These are phyloP conservation scores for Pagrus major DNA, from an alignment of 2,113 vertebrate genomes.

Conservation along the genomic window DNA sequence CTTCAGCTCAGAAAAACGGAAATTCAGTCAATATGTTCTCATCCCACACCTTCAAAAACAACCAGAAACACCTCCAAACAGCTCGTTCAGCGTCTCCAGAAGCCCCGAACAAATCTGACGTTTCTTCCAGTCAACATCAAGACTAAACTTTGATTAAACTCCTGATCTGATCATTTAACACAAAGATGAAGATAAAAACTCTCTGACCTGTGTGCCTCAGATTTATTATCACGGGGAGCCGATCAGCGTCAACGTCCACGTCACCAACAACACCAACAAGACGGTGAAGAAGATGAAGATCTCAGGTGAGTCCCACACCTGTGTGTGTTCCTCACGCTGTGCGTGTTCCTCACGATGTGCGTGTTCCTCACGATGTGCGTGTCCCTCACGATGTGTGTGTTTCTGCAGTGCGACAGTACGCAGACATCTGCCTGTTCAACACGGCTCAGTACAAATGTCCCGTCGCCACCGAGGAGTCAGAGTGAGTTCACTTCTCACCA, in stretches of 20 bases:
- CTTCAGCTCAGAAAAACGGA: too few species aligned
- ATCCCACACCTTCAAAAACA: too few species aligned
- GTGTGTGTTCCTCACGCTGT: neutral
- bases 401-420: constrained; percentile 92
- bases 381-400: neutral
- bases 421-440: constrained; percentile 98
- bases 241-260: constrained; percentile 96
- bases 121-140: too few species aligned
- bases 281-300: constrained; percentile 98
- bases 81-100: too few species aligned
- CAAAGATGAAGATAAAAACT: too few species aligned
- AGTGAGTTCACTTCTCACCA: constrained; percentile 81
- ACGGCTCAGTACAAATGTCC: constrained; percentile 98
- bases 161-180: too few species aligned
- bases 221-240: constrained; percentile 98
- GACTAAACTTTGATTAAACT: too few species aligned
- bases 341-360: too few species aligned
- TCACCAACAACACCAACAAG: constrained; percentile 99
- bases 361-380: neutral
- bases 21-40: too few species aligned
- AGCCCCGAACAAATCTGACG: too few species aligned
- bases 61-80: too few species aligned
- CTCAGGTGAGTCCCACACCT: constrained; percentile 86
- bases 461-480: constrained; percentile 93
- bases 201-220: constrained; percentile 70